These are phyloP conservation scores for Rhinatrema bivittatum DNA, from an alignment of 2,797 vertebrate species.

Conservation along the genomic window DNA sequence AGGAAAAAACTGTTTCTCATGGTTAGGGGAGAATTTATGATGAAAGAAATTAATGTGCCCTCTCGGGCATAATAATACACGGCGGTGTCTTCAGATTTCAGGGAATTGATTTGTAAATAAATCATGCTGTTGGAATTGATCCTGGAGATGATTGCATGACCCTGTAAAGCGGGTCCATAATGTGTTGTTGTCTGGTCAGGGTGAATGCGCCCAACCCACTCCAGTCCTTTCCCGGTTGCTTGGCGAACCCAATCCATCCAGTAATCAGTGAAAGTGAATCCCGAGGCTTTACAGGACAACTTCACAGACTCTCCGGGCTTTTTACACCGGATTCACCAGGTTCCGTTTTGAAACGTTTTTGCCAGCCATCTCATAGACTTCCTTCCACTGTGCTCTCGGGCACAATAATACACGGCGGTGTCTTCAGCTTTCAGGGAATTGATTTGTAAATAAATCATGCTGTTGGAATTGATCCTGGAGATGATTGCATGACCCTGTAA, in stretches of 20 bases:
- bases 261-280: neutral
- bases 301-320: neutral
- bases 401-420: conserved; percentile 12
- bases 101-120: conserved; percentile 9
- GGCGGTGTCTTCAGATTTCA: conserved; percentile 24
- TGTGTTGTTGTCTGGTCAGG: fast-evolving
- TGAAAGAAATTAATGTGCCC: too few relatives aligned
- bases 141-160: neutral
- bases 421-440: conserved; percentile 18
- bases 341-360: too few relatives aligned
- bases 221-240: neutral
- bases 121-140: conserved; percentile 5
- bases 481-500: neutral
- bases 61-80: conserved; percentile 23
- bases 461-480: neutral
- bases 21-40: too few relatives aligned
- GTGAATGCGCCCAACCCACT: conserved; percentile 2
- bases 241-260: neutral
- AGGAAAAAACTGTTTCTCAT: too few relatives aligned
- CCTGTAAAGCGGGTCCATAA: neutral
- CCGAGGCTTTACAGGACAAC: neutral
- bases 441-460: conserved; percentile 16
- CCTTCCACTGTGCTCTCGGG: too few relatives aligned
- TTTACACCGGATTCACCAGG: too few relatives aligned
- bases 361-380: too few relatives aligned